Conservation (phyloP, 2,797 vertebrate genomes). For the Hydrolagus colliei region DNA sequence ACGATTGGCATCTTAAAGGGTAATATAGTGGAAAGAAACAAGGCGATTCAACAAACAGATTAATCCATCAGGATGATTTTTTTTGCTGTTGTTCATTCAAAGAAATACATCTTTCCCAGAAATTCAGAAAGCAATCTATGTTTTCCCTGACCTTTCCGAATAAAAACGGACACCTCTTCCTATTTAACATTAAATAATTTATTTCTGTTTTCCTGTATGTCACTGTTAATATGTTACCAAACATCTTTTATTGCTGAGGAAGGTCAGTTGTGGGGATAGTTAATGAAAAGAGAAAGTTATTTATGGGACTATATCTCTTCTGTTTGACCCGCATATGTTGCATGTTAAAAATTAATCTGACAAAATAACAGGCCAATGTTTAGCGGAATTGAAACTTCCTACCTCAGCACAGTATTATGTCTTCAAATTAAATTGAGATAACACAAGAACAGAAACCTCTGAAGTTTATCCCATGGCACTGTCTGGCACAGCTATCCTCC, state of each 20-base stretch:
- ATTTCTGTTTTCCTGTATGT: neutral
- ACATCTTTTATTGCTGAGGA: neutral
- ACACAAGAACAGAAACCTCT: neutral
- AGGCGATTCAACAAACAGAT: neutral
- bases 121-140: neutral
- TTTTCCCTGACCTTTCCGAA: neutral
- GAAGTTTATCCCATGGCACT: neutral
- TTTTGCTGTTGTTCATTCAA: neutral
- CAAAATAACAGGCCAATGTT: neutral
- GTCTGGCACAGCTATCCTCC: neutral
- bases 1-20: neutral
- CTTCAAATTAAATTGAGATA: neutral
- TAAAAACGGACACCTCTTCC: neutral
- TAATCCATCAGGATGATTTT: neutral
- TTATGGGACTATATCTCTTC: neutral
- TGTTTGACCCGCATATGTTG: neutral
- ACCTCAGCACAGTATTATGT: neutral
- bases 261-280: neutral
- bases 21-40: neutral
- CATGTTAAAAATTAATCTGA: neutral
- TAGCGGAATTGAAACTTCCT: neutral
- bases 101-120: neutral
- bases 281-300: slow-evolving; percentile 4
- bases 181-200: neutral
- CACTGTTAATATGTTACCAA: neutral